Base-by-base conservation (phyloP, 2,797 vertebrate genomes). In the Ctenopoma multispine region DNA sequence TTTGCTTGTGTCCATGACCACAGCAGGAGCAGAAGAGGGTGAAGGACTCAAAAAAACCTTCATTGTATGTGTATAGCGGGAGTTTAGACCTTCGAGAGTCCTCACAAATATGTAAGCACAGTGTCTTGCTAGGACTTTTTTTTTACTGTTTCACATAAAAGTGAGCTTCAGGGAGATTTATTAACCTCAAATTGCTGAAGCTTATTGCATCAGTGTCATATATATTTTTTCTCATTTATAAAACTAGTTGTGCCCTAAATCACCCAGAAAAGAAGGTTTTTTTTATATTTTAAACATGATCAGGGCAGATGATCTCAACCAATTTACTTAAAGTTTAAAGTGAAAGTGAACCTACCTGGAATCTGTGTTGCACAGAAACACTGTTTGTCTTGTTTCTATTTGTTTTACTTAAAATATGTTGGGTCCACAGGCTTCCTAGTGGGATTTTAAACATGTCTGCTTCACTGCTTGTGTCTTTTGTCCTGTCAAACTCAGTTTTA, bases 1-100 rank as follows among this genome's bases (percentile, higher is more conserved):
- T 75, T 70, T 69, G 41, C 72, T 58, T 68, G 5, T 75, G 66
- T 79, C 58, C 55, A 29, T 70, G 72, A 68, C 73, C 55, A 46
- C 64, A 54, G 72, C 59, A 62, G 72, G 59, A 63, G 63, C 13
- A 44, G 43, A 7, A 59, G 72, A 77, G 75, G 75, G 67, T 70
- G 71, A 81, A 79, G 31, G 77, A 71, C 41, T 63, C 38, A 27
- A 15, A 11, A 75, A 62, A 21, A 50, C 55, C 60, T n/a, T 69
- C 29, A 61, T 48, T 54, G 50, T 80, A 43, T 69, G 58, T 73
- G 36, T 74, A 21, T 29, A 41, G 13, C 63, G 48, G 64, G 17
- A 43, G 27, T 50, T 12, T 36, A 12, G 56, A 80, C 65, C 66
- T 76, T 65, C 56, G 47, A 66, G 70, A 17, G 29, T 71, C 54